Percentiles rank a stretch among this genome's conserved stretches.
Conservation (phyloP, 2,797 vertebrate genomes). For the Xiphorhynchus erythropygius region DNA sequence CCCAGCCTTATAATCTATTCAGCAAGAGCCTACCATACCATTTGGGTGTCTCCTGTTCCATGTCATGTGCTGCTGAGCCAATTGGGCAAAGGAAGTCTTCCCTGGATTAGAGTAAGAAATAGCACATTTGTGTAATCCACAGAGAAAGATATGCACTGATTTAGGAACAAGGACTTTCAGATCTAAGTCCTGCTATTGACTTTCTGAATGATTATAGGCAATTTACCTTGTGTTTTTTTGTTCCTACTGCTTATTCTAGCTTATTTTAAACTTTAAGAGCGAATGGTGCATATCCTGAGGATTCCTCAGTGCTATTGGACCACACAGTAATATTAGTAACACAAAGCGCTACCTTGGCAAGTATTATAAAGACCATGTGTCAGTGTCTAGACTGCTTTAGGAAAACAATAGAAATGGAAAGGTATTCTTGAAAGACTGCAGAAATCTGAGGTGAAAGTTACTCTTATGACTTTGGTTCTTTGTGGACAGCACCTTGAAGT, state of each 20-base stretch:
- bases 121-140: neutral
- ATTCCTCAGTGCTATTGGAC: neutral
- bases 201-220: neutral
- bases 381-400: neutral
- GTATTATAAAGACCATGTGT: neutral
- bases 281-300: neutral
- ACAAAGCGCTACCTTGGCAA: neutral
- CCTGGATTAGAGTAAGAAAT: too few relatives aligned
- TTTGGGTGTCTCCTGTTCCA: neutral
- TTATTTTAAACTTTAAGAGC: neutral
- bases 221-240: neutral
- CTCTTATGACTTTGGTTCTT: neutral
- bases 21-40: neutral
- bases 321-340: neutral
- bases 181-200: neutral
- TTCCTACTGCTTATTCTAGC: neutral
- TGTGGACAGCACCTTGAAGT: neutral
- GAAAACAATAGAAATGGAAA: neutral
- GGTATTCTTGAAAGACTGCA: neutral
- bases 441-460: neutral
- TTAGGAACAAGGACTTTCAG: neutral
- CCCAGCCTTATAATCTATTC: neutral
- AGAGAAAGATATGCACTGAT: neutral
- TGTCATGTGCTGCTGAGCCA: neutral
- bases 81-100: neutral